phyloP scores from a whole-genome alignment of 2,113 vertebrate species.

The Azemiops feae region DNA sequence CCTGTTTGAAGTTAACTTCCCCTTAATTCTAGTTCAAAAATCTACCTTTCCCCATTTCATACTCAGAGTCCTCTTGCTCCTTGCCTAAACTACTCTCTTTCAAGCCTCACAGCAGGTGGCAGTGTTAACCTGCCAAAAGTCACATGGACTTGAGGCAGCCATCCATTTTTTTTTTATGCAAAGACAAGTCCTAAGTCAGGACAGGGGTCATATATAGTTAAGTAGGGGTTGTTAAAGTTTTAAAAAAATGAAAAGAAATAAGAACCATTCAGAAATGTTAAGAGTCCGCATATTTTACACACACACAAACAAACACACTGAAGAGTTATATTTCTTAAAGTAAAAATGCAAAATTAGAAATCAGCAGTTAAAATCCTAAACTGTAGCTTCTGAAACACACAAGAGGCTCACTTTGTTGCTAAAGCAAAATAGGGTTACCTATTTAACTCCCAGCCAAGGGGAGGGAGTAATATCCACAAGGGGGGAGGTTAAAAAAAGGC shows the following conservation, averaged over 20 bases:
- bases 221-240: not conserved
- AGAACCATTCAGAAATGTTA: not conserved
- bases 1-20: not conserved
- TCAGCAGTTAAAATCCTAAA: not conserved
- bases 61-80: not conserved
- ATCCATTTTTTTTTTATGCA: not conserved
- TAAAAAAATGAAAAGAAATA: not conserved
- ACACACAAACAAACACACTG: not conserved
- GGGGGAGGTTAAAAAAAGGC: not conserved
- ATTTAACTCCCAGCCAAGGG: not conserved
- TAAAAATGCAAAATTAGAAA: not conserved
- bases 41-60: too few relatives aligned
- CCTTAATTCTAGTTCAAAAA: not conserved
- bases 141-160: accelerated
- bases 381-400: not conserved
- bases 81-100: not conserved
- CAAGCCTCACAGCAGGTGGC: constrained; percentile 64
- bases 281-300: not conserved
- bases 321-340: not conserved
- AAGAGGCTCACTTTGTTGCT: not conserved
- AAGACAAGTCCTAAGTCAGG: not conserved
- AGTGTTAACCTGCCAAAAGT: constrained; percentile 45
- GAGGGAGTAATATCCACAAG: not conserved
- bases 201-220: not conserved
- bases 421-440: not conserved